Evolutionary conservation across 1,140 invertebrate species (phyloP), one percentile per base, ranked within the genome.

Genomic region (Himalopsyche phryganea): DNA sequence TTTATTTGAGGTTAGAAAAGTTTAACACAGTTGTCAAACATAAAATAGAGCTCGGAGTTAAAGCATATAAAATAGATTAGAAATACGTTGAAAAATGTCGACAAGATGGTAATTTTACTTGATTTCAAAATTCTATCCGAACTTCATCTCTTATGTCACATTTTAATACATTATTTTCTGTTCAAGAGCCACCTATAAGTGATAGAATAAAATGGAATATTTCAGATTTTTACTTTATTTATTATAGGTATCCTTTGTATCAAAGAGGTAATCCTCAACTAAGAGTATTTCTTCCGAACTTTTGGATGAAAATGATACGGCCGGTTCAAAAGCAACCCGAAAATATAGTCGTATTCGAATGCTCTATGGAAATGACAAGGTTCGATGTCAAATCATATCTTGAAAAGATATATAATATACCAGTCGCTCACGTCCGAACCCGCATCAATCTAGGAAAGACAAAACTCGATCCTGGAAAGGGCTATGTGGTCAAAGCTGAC

Each of bases 341-440:
- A 38, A 93, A 96, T 79, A 68, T 89, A 38, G 88, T 94, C 1
- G 79, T 86, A 42, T 97, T 97, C 77, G 77, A 86, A 40, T 89
- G 90, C 61, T 94, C 94, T 4, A 87, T 89, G 72, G 85, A 92
- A 78, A 94, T 95, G 92, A 95, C 90, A 10, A 86, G 81, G 73
- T 67, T 79, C 60, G 95, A 98, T 74, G 81, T 98, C 0, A 88
- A 86, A 71, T 94, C 95, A 77, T 98, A 98, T 76, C 75, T 98
- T 50, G 87, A 95, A 70, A 96, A 97, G 75, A 96, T 98, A 63
- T 98, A 98, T 66, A 87, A 92, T 60, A 74, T 98, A 1, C 80
- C 83, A 2, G 85, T 91, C 4, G 71, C 86, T 2, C 71, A 88
- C 68, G 86, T 97, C 0, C 75, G 82, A 40, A 91, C 87, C 0